phyloP scores from a whole-genome alignment of 2,113 vertebrate genomes.

The Colossoma macropomum region DNA sequence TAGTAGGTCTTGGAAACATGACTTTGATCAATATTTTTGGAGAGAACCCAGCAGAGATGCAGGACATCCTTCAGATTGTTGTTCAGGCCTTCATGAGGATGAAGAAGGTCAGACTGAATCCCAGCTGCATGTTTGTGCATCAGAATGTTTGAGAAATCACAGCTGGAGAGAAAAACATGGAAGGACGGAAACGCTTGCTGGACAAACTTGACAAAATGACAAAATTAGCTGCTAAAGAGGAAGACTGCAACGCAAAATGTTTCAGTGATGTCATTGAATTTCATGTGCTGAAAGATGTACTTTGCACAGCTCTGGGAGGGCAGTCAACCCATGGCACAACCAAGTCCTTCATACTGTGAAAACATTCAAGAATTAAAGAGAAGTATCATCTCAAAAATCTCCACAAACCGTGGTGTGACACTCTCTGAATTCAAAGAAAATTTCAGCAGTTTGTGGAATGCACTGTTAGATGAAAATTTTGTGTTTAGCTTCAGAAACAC shows the following conservation, averaged over 20 bases:
- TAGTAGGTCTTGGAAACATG: constrained; percentile 71
- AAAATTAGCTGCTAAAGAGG: constrained; percentile 64
- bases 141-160: constrained; percentile 71
- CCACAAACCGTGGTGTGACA: constrained; percentile 39
- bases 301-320: constrained; percentile 59
- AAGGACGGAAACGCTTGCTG: constrained; percentile 64
- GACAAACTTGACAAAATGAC: constrained; percentile 72
- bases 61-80: constrained; percentile 73
- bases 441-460: constrained; percentile 67
- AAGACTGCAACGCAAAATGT: constrained; percentile 56
- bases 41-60: constrained; percentile 74
- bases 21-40: constrained; percentile 75
- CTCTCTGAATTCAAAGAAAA: constrained; percentile 66
- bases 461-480: constrained; percentile 46
- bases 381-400: constrained; percentile 25
- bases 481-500: constrained; percentile 76
- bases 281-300: constrained; percentile 48
- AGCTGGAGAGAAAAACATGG: constrained; percentile 68
- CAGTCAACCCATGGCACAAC: constrained; percentile 60
- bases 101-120: constrained; percentile 70
- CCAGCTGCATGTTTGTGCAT: constrained; percentile 74
- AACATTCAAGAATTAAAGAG: constrained; percentile 53
- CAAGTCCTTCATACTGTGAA: constrained; percentile 59
- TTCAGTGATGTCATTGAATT: constrained; percentile 68
- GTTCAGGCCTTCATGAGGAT: constrained; percentile 75